A percentile compares a stretch with the other conserved stretches of the same genome.
phyloP scores from a whole-genome alignment of 2,113 vertebrate species.

The Corapipo altera region DNA sequence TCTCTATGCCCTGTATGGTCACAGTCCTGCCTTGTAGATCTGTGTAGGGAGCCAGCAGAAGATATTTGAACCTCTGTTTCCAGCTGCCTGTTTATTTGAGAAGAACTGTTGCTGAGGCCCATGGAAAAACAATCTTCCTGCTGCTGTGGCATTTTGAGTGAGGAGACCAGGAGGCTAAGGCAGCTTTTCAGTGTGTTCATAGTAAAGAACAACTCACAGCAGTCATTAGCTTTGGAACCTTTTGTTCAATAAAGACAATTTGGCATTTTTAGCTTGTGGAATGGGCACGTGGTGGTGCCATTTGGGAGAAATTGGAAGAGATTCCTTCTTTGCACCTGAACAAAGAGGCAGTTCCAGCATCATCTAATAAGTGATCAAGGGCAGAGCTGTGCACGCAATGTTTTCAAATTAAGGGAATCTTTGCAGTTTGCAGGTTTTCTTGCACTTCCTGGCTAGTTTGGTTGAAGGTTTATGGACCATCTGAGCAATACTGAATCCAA shows the following conservation, averaged over 20 bases:
- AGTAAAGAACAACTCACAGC: neutral
- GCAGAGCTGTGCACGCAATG: neutral
- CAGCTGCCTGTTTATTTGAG: neutral
- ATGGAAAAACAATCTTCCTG: neutral
- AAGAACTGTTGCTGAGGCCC: neutral
- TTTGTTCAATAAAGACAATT: neutral
- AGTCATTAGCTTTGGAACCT: neutral
- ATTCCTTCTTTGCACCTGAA: neutral
- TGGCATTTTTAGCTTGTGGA: neutral
- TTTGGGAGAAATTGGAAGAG: neutral
- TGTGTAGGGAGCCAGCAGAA: neutral
- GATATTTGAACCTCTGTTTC: neutral
- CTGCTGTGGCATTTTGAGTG: neutral
- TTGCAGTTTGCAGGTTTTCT: neutral
- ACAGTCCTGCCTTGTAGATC: neutral
- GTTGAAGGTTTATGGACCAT: neutral
- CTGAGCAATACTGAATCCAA: neutral
- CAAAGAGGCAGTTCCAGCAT: neutral
- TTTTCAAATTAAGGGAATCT: neutral
- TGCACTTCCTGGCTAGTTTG: neutral
- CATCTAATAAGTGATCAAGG: neutral
- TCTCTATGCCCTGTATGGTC: neutral
- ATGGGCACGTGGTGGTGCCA: neutral
- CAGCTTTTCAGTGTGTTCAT: neutral
- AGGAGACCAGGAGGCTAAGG: neutral